A percentile compares a stretch with the other conserved stretches of the same genome.
These are phyloP conservation scores for Tipula lateralis DNA, from an alignment of 2,888 invertebrate species.

Conservation along the genomic window DNA sequence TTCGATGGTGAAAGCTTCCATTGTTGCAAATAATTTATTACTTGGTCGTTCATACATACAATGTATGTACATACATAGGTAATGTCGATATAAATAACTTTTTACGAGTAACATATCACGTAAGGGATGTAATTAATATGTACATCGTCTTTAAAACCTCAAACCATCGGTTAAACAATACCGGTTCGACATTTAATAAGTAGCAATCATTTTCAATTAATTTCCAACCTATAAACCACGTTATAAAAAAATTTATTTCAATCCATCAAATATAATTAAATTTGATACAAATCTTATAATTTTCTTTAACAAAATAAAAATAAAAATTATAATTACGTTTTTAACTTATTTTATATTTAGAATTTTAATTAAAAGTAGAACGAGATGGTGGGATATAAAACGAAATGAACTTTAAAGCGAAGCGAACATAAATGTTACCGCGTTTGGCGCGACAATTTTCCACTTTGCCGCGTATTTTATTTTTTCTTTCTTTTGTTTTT, in stretches of 20 bases:
- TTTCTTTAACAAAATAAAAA: background rate
- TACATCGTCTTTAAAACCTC: background rate
- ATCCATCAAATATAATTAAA: background rate
- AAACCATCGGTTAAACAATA: background rate
- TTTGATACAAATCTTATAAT: background rate
- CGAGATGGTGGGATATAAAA: background rate
- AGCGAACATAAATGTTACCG: background rate
- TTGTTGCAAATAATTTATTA: background rate
- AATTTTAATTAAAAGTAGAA: background rate
- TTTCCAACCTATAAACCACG: background rate
- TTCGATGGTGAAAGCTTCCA: background rate
- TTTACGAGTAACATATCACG: background rate
- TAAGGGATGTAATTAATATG: background rate
- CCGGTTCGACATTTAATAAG: background rate
- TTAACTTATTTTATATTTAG: background rate
- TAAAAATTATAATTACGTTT: background rate
- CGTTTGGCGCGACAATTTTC: background rate
- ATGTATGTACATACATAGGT: too few relatives aligned
- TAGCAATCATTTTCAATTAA: background rate
- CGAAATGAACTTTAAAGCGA: background rate
- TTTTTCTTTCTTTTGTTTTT: background rate
- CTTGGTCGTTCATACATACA: too few relatives aligned
- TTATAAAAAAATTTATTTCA: background rate
- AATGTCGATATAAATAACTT: too few relatives aligned
- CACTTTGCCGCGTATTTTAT: background rate